phyloP scores from a whole-genome alignment of 2,888 invertebrate species.

The Cephus spinipes region DNA sequence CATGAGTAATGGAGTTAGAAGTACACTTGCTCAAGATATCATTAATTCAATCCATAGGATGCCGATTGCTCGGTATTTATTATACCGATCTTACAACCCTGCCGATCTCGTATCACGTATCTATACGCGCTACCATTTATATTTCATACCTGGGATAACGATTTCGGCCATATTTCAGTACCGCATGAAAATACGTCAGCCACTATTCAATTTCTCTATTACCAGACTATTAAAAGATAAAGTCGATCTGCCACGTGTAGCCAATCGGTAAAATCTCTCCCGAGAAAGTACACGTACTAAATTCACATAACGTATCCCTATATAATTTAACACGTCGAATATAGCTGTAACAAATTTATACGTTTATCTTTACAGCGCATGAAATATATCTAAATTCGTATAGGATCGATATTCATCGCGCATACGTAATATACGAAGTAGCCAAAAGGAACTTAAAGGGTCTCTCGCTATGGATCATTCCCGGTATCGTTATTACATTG shows the following conservation, averaged over 20 bases:
- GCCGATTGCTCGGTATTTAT: neutral
- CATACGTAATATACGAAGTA: neutral
- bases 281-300: neutral
- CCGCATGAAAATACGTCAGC: neutral
- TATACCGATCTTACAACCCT: neutral
- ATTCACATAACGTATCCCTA: neutral
- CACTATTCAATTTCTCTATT: neutral
- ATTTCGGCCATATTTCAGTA: neutral
- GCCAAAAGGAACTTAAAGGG: neutral
- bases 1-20: neutral
- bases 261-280: neutral
- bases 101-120: neutral
- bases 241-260: neutral
- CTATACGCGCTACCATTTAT: neutral
- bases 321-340: neutral
- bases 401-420: neutral
- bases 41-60: neutral
- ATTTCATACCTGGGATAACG: neutral
- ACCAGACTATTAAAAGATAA: neutral
- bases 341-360: neutral
- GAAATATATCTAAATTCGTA: neutral
- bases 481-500: constrained; percentile 18
- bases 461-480: neutral
- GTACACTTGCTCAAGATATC: neutral
- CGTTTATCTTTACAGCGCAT: neutral